These are phyloP conservation scores for Papio anubis DNA, from an alignment of 2,113 vertebrate genomes.

Conservation along the genomic window DNA sequence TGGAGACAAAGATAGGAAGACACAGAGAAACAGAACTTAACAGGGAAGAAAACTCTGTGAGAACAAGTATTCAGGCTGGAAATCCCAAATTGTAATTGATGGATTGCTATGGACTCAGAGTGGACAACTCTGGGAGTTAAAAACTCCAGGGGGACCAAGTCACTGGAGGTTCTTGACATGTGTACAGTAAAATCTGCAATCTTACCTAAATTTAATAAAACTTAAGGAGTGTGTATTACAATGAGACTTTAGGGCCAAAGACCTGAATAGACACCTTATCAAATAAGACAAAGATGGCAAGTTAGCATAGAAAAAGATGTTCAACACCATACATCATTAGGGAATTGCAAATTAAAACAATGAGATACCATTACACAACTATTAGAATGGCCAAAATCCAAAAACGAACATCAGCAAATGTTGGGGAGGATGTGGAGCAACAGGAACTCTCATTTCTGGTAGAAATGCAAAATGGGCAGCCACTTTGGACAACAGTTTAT, in stretches of 20 bases:
- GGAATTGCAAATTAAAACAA: neutral
- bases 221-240: neutral
- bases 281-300: neutral
- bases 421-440: neutral
- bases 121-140: neutral
- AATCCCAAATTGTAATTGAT: neutral
- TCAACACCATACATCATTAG: neutral
- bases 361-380: neutral
- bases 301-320: neutral
- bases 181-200: neutral
- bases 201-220: neutral
- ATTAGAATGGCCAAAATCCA: neutral
- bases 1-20: neutral
- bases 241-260: neutral
- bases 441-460: neutral
- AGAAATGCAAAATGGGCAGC: neutral
- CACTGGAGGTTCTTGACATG: rapidly evolving
- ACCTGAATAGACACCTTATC: neutral
- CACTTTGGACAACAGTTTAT: neutral
- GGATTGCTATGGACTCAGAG: neutral
- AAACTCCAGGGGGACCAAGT: neutral
- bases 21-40: neutral
- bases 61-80: neutral
- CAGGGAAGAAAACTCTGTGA: neutral
- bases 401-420: neutral